phyloP scores from a whole-genome alignment of 2,888 invertebrate genomes.

The Aelia acuminata region DNA sequence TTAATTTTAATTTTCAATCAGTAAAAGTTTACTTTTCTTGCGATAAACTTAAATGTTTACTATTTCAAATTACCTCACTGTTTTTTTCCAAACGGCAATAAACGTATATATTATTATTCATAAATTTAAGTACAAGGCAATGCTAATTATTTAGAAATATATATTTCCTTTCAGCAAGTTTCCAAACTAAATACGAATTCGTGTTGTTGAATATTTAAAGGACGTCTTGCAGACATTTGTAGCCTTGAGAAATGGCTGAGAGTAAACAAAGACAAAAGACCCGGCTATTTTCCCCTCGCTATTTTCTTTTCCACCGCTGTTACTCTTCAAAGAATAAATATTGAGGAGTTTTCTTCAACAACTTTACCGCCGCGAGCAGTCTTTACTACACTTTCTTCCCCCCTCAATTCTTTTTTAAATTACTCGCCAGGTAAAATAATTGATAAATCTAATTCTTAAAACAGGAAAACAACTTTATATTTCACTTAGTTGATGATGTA shows the following conservation, averaged over 20 bases:
- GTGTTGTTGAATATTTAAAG: background rate
- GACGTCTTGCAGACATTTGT: background rate
- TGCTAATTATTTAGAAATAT: background rate
- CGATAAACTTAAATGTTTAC: too few species aligned
- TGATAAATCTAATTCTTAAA: background rate
- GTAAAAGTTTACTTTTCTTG: too few species aligned
- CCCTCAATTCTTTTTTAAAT: background rate
- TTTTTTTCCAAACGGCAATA: too few species aligned
- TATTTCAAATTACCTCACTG: too few species aligned
- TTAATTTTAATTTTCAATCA: too few species aligned
- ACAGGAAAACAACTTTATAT: too few species aligned
- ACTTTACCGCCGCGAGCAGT: background rate
- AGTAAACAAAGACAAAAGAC: background rate
- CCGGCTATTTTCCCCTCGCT: background rate
- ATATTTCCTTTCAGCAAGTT: background rate
- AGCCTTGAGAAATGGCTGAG: conserved; percentile 1
- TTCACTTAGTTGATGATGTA: too few species aligned
- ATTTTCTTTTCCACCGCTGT: background rate
- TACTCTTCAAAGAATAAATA: background rate
- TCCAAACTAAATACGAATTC: background rate
- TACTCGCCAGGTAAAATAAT: background rate
- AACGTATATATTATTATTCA: too few species aligned
- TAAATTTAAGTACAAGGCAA: too few species aligned
- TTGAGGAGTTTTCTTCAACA: background rate
- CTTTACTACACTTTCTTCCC: background rate